Base-by-base conservation (phyloP, 2,797 vertebrate species). In the Okamejei kenojei region DNA sequence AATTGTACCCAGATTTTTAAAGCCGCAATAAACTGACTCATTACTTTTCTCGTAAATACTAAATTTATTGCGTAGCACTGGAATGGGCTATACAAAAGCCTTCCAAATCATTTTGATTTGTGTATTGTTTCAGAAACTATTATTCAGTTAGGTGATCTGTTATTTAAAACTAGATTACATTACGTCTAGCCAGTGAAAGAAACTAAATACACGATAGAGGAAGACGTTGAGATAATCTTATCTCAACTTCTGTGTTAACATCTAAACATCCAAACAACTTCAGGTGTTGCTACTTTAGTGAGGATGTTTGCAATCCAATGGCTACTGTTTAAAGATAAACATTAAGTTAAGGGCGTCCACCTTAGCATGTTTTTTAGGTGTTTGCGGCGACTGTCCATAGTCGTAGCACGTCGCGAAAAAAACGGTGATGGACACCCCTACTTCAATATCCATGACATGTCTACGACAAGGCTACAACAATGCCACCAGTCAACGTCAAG, bases 1-100 rank as follows among this genome's bases (percentile, higher is more conserved):
- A 99, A 94, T 99, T 98, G 0, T 99, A 99, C 99, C 99, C n/a
- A n/a, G n/a, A 99, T 95, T 99, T 99, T 94, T 13, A 94, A 92
- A 79, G 82, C 19, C n/a, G n/a, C n/a, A n/a, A n/a, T 35, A 82
- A 19, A 88, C 10, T 7, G 17, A 23, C 2, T 26, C 7, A 23
- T 35, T 93, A 58, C 73, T 93, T 82, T 38, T 35, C 71, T 61
- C 77, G 65, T 68, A 93, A 15, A 76, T 65, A 2, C n/a, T 65
- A 45, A 74, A 45, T 73, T 65, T 35, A 13, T 63, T 65, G 74
- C 4, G 29, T 84, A 58, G 26, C 23, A 5, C 23, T 84, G 26
- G 17, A 8, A 86, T n/a, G n/a, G 11, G 15, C 63, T 84, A 11
- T 23, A 82, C 81, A 84, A 84, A 15, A 23, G 45, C 4, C 23